phyloP scores from a whole-genome alignment of 2,113 vertebrate genomes.

The Calonectris borealis region DNA sequence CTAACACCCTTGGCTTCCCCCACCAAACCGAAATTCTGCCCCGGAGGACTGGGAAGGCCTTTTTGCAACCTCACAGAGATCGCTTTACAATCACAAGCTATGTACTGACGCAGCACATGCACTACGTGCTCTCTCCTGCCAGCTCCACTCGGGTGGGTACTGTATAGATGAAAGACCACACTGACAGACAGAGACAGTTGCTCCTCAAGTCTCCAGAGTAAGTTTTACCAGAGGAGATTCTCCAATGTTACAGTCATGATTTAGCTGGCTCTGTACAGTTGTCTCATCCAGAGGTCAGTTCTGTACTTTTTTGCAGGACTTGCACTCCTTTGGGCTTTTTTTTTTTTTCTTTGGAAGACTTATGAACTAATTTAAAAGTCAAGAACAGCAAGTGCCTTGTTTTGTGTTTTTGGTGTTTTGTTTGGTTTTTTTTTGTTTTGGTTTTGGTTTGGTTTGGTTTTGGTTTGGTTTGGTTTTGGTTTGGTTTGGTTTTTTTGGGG shows the following conservation, averaged over 20 bases:
- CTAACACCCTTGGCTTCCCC: background rate
- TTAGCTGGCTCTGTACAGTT: background rate
- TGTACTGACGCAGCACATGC: background rate
- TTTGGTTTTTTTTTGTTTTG: background rate
- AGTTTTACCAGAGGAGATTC: background rate
- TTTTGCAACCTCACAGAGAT: background rate
- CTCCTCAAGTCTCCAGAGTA: background rate
- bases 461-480: background rate
- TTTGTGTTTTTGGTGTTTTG: background rate
- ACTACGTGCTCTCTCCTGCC: background rate
- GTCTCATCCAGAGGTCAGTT: background rate
- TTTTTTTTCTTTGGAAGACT: background rate
- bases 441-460: background rate
- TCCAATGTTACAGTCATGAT: background rate
- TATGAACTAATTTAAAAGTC: background rate
- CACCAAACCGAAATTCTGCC: background rate
- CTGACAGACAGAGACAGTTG: constrained; percentile 9
- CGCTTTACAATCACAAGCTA: background rate
- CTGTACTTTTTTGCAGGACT: background rate
- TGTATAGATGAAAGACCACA: background rate
- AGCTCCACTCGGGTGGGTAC: background rate
- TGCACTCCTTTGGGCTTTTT: background rate
- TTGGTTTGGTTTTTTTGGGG: too few relatives aligned
- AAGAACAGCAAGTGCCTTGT: background rate
- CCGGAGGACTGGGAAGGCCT: background rate